Evolutionary conservation across 2,113 vertebrate genomes (phyloP).

Genomic region (Anser cygnoides): DNA sequence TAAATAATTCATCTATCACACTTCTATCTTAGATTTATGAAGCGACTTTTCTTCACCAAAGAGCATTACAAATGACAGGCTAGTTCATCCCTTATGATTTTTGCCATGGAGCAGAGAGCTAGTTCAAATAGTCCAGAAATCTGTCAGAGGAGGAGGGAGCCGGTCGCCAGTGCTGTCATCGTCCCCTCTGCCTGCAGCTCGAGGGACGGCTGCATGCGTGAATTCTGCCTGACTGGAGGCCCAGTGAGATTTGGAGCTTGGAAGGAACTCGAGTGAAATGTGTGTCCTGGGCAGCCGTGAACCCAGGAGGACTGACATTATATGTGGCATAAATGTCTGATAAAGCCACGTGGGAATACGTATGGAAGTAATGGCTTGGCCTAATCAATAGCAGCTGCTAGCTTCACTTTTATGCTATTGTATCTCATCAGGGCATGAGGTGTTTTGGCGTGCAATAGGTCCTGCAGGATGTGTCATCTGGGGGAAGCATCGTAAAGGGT

Average conservation of each 20-base stretch:
- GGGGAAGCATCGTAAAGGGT: neutral
- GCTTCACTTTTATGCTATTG: slow-evolving; percentile 26
- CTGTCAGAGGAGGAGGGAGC: neutral
- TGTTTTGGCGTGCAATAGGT: neutral
- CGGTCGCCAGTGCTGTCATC: neutral
- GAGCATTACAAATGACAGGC: slow-evolving; percentile 32
- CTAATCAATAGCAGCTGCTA: slow-evolving; percentile 63
- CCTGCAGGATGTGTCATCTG: neutral
- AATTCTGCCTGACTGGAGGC: slow-evolving; percentile 29
- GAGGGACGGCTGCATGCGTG: neutral
- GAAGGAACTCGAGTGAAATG: slow-evolving; percentile 39
- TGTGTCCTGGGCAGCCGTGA: slow-evolving; percentile 12
- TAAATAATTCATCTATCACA: slow-evolving; percentile 49
- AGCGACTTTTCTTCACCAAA: neutral
- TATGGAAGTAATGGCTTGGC: slow-evolving; percentile 49
- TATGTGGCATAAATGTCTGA: slow-evolving; percentile 47
- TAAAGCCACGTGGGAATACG: slow-evolving; percentile 1
- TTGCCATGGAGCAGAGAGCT: slow-evolving; percentile 18
- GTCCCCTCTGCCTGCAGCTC: neutral
- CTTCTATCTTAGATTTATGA: slow-evolving; percentile 36
- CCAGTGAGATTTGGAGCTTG: neutral
- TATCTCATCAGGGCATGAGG: slow-evolving; percentile 19
- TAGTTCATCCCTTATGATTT: slow-evolving; percentile 26
- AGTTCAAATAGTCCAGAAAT: slow-evolving; percentile 21
- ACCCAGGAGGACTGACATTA: slow-evolving; percentile 39